Conservation (phyloP, 1,140 invertebrate genomes). For the Helicoverpa zea region DNA sequence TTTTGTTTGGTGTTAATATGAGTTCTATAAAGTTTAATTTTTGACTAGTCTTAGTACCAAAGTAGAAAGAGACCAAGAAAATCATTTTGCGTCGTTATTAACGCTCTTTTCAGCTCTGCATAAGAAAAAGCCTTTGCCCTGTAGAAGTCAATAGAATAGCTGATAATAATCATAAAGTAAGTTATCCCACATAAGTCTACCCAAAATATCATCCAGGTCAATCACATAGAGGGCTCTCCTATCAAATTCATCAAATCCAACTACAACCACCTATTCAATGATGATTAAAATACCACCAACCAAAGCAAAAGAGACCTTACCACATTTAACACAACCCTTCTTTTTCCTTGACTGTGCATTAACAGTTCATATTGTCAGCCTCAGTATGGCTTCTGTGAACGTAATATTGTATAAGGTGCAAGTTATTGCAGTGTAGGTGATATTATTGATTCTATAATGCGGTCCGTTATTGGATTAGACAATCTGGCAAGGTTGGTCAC, state of each 20-base stretch:
- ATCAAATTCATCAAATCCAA: not conserved
- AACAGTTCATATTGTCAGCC: not conserved
- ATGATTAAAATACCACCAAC: not conserved
- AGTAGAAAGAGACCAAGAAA: no score
- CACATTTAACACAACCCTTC: not conserved
- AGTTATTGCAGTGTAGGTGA: constrained; percentile 29
- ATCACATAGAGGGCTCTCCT: no score
- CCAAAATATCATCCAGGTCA: no score
- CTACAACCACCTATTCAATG: not conserved
- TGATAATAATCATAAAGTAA: no score
- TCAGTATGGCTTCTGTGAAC: constrained; percentile 4
- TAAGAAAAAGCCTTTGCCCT: no score
- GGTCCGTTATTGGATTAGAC: constrained; percentile 14
- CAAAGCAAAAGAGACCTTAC: not conserved
- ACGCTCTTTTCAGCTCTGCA: no score
- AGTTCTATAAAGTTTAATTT: no score
- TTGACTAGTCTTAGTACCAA: no score
- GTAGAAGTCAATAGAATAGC: no score
- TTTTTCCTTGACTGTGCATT: not conserved
- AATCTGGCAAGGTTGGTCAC: not conserved
- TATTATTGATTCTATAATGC: constrained; percentile 30
- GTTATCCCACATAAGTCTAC: no score
- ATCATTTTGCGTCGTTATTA: no score
- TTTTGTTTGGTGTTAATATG: no score
- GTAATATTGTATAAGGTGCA: constrained; percentile 15